A percentile compares a stretch with the other conserved stretches of the same genome.
Evolutionary conservation across 2,113 vertebrate species (phyloP).

Genomic region (Lontra canadensis): DNA sequence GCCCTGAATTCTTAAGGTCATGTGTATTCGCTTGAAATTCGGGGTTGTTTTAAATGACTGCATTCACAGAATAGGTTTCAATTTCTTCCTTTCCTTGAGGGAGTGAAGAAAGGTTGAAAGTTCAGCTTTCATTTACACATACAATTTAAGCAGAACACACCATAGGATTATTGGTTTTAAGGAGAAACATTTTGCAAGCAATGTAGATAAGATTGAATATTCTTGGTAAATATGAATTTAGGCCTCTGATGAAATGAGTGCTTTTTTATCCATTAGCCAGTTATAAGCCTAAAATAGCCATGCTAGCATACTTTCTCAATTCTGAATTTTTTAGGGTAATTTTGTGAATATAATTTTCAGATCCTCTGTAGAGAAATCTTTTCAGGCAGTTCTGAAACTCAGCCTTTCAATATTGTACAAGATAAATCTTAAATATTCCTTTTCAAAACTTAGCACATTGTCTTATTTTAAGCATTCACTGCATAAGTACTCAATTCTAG

Average conservation of each 20-base stretch:
- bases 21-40: not conserved
- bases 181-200: conserved; percentile 43
- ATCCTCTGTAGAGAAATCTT: conserved; percentile 45
- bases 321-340: conserved; percentile 54
- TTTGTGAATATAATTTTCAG: conserved; percentile 52
- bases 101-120: conserved; percentile 58
- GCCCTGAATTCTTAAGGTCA: not conserved
- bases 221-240: conserved; percentile 60
- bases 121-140: conserved; percentile 72
- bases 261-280: conserved; percentile 48
- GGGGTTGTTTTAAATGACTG: conserved; percentile 53
- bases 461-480: conserved; percentile 25
- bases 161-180: conserved; percentile 58
- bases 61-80: conserved; percentile 63
- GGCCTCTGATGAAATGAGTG: conserved; percentile 26
- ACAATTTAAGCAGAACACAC: conserved; percentile 63
- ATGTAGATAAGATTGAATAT: conserved; percentile 63
- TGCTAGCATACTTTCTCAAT: conserved; percentile 40
- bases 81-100: conserved; percentile 49
- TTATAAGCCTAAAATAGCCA: conserved; percentile 37
- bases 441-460: not conserved
- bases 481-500: not conserved
- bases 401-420: conserved; percentile 15
- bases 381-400: conserved; percentile 45
- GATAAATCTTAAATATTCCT: not conserved